Percentiles rank a stretch among this genome's conserved stretches.
Evolutionary conservation across 2,113 vertebrate genomes (phyloP).

Genomic region (Tonatia bakeri): DNA sequence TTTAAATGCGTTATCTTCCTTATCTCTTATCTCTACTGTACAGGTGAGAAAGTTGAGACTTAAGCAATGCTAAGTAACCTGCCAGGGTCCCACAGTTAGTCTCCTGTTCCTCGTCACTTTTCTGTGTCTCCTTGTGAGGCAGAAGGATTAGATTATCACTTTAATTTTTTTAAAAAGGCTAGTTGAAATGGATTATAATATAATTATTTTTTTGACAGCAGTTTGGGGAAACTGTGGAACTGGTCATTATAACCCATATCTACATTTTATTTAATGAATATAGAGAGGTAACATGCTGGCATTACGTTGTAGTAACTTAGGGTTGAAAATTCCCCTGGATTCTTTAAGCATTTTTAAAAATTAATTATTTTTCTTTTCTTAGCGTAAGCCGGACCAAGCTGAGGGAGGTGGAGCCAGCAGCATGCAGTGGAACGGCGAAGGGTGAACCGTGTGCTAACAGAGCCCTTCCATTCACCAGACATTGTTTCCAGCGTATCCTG

Average conservation of each 20-base stretch:
- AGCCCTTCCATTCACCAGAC: conserved; percentile 95
- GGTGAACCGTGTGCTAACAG: conserved; percentile 90
- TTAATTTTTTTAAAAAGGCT: background rate
- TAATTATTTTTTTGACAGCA: background rate
- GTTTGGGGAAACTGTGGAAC: background rate
- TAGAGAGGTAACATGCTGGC: background rate
- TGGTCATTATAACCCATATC: background rate
- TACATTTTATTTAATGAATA: background rate
- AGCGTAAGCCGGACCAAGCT: conserved; percentile 83
- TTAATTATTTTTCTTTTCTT: conserved; percentile 9
- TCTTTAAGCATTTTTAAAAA: background rate
- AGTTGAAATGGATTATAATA: background rate
- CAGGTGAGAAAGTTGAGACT: background rate
- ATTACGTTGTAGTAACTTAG: background rate
- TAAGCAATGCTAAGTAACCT: background rate
- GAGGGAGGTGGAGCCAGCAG: conserved; percentile 82
- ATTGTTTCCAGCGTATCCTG: conserved; percentile 99
- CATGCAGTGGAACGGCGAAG: conserved; percentile 90
- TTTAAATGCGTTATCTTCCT: background rate
- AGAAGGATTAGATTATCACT: background rate
- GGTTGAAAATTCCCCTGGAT: background rate
- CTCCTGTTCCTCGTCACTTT: background rate
- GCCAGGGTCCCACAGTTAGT: background rate
- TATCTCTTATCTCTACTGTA: background rate
- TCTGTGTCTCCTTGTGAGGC: background rate